Evolutionary conservation across 2,113 vertebrate genomes (phyloP), one percentile per base, ranked within the genome.

Genomic region (Lepisosteus osseus): DNA sequence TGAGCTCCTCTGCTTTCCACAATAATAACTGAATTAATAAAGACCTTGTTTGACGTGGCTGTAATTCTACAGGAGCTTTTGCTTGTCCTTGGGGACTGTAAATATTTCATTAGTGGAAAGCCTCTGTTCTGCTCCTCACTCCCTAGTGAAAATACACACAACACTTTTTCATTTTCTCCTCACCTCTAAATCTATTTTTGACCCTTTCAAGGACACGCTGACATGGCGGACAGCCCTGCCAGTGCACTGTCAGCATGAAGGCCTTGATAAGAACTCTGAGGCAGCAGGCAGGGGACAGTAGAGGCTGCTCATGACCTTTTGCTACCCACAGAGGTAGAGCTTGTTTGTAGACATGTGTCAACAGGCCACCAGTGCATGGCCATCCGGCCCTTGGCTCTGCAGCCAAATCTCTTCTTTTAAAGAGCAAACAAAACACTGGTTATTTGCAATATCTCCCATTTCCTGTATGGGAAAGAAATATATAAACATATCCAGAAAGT

Each of bases 31-130:
- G 4, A 59, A 59, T n/a, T 59, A 59, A 8, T 59, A 14, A 59
- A 3, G 12, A 13, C 13, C 12, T 59, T 8, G 9, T 59, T 13
- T 14, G n/a, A 4, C 14, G 57, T 59, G 57, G 57, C n/a, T n/a
- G 14, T 59, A 59, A 59, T 11, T 59, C 57, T 13, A 59, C 13
- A n/a, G 14, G 57, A 13, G 57, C 9, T n/a, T 6, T 13, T 59
- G 14, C 72, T 75, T 79, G 47, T 70, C 77, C 67, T 65, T 29
- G 62, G 57, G 64, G 3, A 5, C 54, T 67, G 71, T 86, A 68
- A 73, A 86, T 85, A 74, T 84, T 87, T 84, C 41, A 87, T 79
- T 76, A 79, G 72, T 77, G 67, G 70, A 82, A 81, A 78, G 72
- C 72, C 71, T 63, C 59, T 12, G 40, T 71, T 65, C 43, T 1